Base-by-base conservation (phyloP, 1,140 invertebrate genomes). In the Atta colombica region DNA sequence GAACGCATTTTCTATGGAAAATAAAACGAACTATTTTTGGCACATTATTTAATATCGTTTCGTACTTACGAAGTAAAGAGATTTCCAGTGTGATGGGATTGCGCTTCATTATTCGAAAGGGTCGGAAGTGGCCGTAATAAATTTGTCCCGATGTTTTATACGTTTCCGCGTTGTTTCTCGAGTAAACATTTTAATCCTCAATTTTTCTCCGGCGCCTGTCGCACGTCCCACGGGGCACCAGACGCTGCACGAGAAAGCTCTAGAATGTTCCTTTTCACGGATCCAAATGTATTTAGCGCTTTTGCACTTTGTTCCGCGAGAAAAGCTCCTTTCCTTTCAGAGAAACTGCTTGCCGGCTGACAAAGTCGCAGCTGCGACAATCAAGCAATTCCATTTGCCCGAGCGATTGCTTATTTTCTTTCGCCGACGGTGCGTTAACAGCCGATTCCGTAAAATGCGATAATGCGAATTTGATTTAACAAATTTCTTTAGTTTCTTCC, bases 371-470 rank as follows among this genome's bases (percentile, higher is more conserved):
- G 71, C 75, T 71, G 65, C 77, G 63, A 81, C 68, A 87, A 88
- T 81, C 77, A 87, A 75, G 87, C 85, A 88, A 88, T 88, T 87
- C 87, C 87, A 88, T 88, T 88, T 88, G 85, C 86, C 66, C 82
- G 65, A 78, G 87, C 87, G 63, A 88, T 86, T 88, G 87, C 87
- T 88, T 88, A 88, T 88, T 88, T 88, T 88, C 87, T 75, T 55
- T 68, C 53, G 58, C 18, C 77, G 55, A 25, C 77, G 66, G 85
- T 82, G 78, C 85, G 82, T 85, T 78, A 84, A 84, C 80, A 49
- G 80, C 80, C 55, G 69, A 84, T 84, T 84, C 69, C 53, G 69
- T 84, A 84, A 75, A 84, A 84, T 84, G 45, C 69, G 80, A 84
- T 84, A 84, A 84, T 75, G 53, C 65, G 55, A 86, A 86, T 63